These are phyloP conservation scores for Microcebus lehilahytsara DNA, from an alignment of 2,113 vertebrate genomes.

Conservation along the genomic window DNA sequence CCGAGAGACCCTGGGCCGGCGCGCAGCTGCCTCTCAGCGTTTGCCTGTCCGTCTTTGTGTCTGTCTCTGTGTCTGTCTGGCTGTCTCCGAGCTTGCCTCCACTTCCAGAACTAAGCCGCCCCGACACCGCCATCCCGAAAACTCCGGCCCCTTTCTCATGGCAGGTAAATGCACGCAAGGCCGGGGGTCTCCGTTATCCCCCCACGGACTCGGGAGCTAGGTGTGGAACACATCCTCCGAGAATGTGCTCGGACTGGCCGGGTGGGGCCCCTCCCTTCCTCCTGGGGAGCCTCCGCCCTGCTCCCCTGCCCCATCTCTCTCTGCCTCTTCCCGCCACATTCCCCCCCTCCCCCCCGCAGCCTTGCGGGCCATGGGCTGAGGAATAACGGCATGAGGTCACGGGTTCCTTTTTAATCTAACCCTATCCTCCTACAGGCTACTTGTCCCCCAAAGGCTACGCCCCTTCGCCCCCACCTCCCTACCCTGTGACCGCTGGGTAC, in stretches of 20 bases:
- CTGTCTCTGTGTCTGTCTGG: slow-evolving; percentile 81
- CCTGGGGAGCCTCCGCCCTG: slow-evolving; percentile 52
- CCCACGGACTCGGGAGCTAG: background rate
- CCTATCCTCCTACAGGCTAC: slow-evolving; percentile 51
- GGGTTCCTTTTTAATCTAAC: background rate
- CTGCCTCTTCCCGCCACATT: background rate
- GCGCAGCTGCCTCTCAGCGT: slow-evolving; percentile 81
- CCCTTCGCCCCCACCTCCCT: slow-evolving; percentile 82
- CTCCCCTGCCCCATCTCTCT: slow-evolving; percentile 37
- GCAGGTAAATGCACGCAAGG: slow-evolving; percentile 64
- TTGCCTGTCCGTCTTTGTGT: slow-evolving; percentile 82
- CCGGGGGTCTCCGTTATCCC: slow-evolving; percentile 58
- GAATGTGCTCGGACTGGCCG: slow-evolving; percentile 73
- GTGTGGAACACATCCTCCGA: slow-evolving; percentile 49
- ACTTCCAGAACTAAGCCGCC: slow-evolving; percentile 62
- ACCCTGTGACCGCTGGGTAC: slow-evolving; percentile 76
- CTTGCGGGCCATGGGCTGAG: background rate
- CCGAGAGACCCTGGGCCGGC: slow-evolving; percentile 68
- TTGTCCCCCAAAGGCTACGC: slow-evolving; percentile 76
- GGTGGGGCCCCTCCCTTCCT: slow-evolving; percentile 64
- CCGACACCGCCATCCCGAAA: background rate
- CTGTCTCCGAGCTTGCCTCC: slow-evolving; percentile 68
- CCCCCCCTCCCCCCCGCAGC: background rate
- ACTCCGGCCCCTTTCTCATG: slow-evolving; percentile 7
- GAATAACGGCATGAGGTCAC: background rate